Conservation (phyloP, 1,140 invertebrate species). For the Trichonephila clavata region DNA sequence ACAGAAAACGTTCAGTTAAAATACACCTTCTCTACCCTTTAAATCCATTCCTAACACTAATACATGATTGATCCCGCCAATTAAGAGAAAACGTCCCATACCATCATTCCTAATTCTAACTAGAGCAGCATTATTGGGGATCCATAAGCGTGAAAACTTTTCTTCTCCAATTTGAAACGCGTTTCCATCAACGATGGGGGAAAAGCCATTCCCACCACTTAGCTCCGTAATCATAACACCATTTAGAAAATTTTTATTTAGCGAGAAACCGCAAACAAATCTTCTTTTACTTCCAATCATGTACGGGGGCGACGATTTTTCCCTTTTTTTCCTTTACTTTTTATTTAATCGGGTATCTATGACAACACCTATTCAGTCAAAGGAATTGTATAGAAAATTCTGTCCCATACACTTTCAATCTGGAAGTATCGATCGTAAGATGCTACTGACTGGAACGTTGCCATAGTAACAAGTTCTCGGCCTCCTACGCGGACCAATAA, state of each 20-base stretch:
- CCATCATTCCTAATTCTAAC: too few relatives aligned
- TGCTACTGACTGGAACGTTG: conserved; percentile 63
- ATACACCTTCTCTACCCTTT: too few relatives aligned
- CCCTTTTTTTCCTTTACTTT: not conserved
- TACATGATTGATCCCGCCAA: too few relatives aligned
- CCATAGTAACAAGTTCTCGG: conserved; percentile 53
- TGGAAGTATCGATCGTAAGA: conserved; percentile 53
- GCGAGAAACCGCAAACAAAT: not conserved
- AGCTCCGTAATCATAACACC: not conserved
- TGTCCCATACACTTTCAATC: conserved; percentile 45
- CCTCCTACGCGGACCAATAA: conserved; percentile 41
- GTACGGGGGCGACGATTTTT: not conserved
- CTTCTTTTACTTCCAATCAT: not conserved
- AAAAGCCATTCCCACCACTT: not conserved
- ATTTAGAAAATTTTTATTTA: not conserved
- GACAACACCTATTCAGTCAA: conserved; percentile 45
- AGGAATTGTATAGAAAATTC: conserved; percentile 55
- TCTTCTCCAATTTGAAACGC: not conserved
- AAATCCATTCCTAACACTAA: too few relatives aligned
- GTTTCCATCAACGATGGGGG: not conserved
- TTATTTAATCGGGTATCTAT: conserved; percentile 35
- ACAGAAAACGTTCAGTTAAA: too few relatives aligned
- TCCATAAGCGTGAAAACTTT: not conserved
- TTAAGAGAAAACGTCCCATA: too few relatives aligned
- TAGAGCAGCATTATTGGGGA: not conserved